Conservation (phyloP, 1,140 invertebrate species). For the Drosophila sp. region DNA sequence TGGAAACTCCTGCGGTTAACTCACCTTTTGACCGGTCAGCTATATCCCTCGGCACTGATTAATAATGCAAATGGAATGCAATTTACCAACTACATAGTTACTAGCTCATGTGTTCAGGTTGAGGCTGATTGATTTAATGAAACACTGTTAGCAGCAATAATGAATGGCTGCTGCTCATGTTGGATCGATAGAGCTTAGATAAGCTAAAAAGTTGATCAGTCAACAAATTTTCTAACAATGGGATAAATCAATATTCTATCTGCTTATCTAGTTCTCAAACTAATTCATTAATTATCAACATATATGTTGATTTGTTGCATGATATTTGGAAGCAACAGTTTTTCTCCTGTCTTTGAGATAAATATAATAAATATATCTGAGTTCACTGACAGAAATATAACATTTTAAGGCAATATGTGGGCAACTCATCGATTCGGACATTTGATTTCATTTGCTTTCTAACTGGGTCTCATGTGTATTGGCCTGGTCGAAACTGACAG, state of each 20-base stretch:
- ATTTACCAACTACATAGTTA: slow-evolving; percentile 18
- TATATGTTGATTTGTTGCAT: slow-evolving; percentile 6
- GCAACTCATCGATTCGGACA: slow-evolving; percentile 26
- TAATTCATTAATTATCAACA: background rate
- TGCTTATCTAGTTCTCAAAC: background rate
- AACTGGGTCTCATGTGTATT: slow-evolving; percentile 67
- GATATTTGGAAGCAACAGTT: background rate
- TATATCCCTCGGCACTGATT: slow-evolving; percentile 56
- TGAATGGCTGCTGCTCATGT: slow-evolving; percentile 21
- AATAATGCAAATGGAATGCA: slow-evolving; percentile 52
- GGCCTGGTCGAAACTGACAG: slow-evolving; percentile 56
- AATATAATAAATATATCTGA: background rate
- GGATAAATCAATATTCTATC: no score
- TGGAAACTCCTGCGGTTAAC: slow-evolving; percentile 26
- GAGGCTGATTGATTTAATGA: slow-evolving; percentile 51
- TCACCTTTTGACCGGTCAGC: slow-evolving; percentile 54
- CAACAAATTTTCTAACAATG: background rate
- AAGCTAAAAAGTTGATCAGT: slow-evolving; percentile 1
- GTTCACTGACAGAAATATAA: background rate
- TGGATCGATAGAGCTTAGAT: background rate
- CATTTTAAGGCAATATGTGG: background rate
- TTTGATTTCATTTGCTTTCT: slow-evolving; percentile 43
- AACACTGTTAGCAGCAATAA: slow-evolving; percentile 62
- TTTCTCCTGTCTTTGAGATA: background rate
- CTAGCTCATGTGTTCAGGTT: slow-evolving; percentile 9